Evolutionary conservation across 2,113 vertebrate species (phyloP).

Genomic region (Haemorhous mexicanus): DNA sequence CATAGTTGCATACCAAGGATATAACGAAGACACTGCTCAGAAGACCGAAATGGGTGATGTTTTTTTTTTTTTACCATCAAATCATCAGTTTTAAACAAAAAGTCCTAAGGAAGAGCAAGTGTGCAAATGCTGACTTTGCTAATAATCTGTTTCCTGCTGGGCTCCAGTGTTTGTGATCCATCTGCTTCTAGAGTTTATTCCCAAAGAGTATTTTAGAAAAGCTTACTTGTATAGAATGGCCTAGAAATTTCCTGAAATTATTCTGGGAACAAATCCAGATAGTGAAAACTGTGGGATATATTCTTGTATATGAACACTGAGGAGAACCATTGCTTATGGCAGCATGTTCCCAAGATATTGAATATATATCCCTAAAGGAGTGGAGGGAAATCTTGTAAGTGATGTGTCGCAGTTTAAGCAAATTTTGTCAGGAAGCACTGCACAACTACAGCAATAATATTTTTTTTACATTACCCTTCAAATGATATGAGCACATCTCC

Average conservation of each 20-base stretch:
- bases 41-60: neutral
- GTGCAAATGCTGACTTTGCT: neutral
- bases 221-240: neutral
- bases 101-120: neutral
- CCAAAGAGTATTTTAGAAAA: neutral
- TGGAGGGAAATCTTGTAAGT: neutral
- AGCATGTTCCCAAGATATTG: neutral
- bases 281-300: neutral
- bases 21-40: neutral
- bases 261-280: slow-evolving; percentile 29
- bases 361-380: neutral
- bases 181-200: slow-evolving; percentile 17
- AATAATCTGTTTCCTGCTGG: neutral
- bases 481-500: neutral
- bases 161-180: neutral
- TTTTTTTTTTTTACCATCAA: neutral
- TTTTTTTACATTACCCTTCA: neutral
- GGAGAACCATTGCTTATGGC: neutral
- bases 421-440: neutral
- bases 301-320: neutral
- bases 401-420: neutral
- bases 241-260: slow-evolving; percentile 13
- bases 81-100: neutral
- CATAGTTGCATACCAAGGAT: neutral
- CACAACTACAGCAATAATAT: neutral